A percentile compares a stretch with the other conserved stretches of the same genome.
Conservation (phyloP, 2,888 invertebrate genomes). For the Acronicta aceris region DNA sequence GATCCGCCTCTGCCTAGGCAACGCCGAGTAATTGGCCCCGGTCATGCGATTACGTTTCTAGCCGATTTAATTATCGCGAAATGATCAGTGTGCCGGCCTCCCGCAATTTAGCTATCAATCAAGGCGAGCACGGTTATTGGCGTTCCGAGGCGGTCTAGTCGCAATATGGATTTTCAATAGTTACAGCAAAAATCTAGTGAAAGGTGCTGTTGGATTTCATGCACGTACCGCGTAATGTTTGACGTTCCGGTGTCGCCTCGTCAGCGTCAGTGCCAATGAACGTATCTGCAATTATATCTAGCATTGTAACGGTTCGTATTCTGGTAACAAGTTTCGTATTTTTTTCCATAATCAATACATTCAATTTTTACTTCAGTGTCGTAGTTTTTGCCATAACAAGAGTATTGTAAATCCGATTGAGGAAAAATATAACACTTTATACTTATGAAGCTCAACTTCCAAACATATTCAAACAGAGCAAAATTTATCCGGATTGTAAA, state of each 20-base stretch:
- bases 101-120: slow-evolving; percentile 89
- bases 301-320: slow-evolving; percentile 18
- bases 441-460: too few relatives aligned
- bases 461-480: too few relatives aligned
- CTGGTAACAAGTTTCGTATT: slow-evolving; percentile 9
- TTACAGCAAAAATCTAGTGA: slow-evolving; percentile 69
- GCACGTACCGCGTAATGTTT: slow-evolving; percentile 49
- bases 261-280: slow-evolving; percentile 16
- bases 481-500: too few relatives aligned
- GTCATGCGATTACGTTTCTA: slow-evolving; percentile 89
- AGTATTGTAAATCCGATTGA: too few relatives aligned
- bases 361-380: background rate
- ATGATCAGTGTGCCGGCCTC: slow-evolving; percentile 86
- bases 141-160: slow-evolving; percentile 62
- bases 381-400: too few relatives aligned
- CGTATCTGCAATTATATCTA: slow-evolving; percentile 39
- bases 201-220: slow-evolving; percentile 64
- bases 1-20: slow-evolving; percentile 85
- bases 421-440: too few relatives aligned
- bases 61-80: slow-evolving; percentile 88
- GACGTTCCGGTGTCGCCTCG: slow-evolving; percentile 40
- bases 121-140: slow-evolving; percentile 75
- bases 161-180: slow-evolving; percentile 75
- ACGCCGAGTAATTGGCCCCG: slow-evolving; percentile 83
- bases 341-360: slow-evolving; percentile 8